phyloP scores from a whole-genome alignment of 92 coral and sea anemone species.

The Nematostella vectensis region DNA sequence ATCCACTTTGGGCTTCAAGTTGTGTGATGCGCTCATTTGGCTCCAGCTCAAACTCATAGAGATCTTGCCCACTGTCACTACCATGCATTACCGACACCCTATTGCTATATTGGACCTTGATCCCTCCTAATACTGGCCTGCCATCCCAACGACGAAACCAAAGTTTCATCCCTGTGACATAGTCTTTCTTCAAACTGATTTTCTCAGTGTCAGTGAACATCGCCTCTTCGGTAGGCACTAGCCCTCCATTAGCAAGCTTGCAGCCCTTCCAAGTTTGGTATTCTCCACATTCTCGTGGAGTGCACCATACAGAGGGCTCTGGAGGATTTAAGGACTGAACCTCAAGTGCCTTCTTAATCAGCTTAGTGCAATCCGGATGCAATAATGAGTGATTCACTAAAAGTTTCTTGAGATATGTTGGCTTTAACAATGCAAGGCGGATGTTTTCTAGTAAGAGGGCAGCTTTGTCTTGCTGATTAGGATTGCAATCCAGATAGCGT shows the following conservation, averaged over 20 bases:
- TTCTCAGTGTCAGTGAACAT: slow-evolving; percentile 19
- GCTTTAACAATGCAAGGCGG: slow-evolving; percentile 46
- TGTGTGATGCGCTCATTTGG: slow-evolving; percentile 57
- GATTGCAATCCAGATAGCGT: slow-evolving; percentile 47
- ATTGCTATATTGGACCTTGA: slow-evolving; percentile 56
- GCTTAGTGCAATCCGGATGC: slow-evolving; percentile 8
- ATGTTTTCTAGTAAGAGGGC: slow-evolving; percentile 43
- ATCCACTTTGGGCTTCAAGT: slow-evolving; percentile 61
- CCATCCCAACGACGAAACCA: slow-evolving; percentile 92
- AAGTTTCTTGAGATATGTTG: slow-evolving; percentile 30
- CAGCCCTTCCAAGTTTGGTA: slow-evolving; percentile 34
- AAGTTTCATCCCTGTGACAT: slow-evolving; percentile 67
- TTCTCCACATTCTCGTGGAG: slow-evolving; percentile 49
- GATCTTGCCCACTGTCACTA: slow-evolving; percentile 18
- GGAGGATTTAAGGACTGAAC: slow-evolving; percentile 2
- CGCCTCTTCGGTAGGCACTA: slow-evolving; percentile 26
- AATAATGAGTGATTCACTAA: slow-evolving; percentile 8
- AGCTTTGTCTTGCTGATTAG: slow-evolving; percentile 13
- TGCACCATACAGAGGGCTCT: slow-evolving; percentile 29
- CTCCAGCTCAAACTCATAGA: slow-evolving; percentile 54
- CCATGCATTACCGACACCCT: slow-evolving; percentile 50
- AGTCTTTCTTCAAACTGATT: slow-evolving; percentile 15
- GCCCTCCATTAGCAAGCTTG: slow-evolving; percentile 40
- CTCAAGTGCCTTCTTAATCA: slow-evolving; percentile 41
- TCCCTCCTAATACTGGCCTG: slow-evolving; percentile 73